Conservation (phyloP, 1,140 invertebrate genomes). For the Drosophila serrata region DNA sequence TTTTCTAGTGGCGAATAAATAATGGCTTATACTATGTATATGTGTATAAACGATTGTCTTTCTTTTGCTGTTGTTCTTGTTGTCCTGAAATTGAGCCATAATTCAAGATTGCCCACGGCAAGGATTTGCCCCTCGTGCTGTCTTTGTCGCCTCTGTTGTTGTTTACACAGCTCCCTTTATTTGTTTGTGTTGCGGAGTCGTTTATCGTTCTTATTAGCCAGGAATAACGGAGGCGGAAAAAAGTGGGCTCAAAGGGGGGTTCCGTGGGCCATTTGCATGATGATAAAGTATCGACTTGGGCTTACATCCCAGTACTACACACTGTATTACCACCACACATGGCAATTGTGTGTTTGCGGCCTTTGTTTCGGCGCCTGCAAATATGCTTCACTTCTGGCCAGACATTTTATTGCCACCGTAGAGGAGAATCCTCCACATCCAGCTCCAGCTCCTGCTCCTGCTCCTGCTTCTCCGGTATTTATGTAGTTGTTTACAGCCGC, state of each 20-base stretch:
- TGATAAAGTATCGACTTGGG: conserved; percentile 74
- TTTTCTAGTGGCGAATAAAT: conserved; percentile 47
- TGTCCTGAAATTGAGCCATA: conserved; percentile 46
- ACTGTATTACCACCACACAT: conserved; percentile 4
- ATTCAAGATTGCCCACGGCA: conserved; percentile 49
- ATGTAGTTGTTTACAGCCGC: conserved; percentile 70
- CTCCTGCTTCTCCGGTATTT: conserved; percentile 41
- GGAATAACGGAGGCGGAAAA: conserved; percentile 4
- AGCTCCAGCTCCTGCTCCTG: neutral
- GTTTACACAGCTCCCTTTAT: conserved; percentile 30
- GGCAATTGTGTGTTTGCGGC: conserved; percentile 13
- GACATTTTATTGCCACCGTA: conserved; percentile 55
- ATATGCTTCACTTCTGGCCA: conserved; percentile 55
- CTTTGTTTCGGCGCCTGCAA: conserved; percentile 52
- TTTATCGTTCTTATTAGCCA: conserved; percentile 65
- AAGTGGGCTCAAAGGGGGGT: conserved; percentile 1
- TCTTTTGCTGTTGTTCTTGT: neutral
- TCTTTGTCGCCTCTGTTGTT: conserved; percentile 10
- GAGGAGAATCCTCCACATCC: neutral
- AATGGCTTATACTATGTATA: conserved; percentile 15
- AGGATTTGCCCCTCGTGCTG: conserved; percentile 21
- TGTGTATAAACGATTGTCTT: conserved; percentile 26
- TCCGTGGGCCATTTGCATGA: conserved; percentile 61
- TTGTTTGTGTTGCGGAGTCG: conserved; percentile 44
- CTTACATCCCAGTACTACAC: conserved; percentile 24